Evolutionary conservation across 2,113 vertebrate genomes (phyloP).

Genomic region (Ploceus nigricollis): DNA sequence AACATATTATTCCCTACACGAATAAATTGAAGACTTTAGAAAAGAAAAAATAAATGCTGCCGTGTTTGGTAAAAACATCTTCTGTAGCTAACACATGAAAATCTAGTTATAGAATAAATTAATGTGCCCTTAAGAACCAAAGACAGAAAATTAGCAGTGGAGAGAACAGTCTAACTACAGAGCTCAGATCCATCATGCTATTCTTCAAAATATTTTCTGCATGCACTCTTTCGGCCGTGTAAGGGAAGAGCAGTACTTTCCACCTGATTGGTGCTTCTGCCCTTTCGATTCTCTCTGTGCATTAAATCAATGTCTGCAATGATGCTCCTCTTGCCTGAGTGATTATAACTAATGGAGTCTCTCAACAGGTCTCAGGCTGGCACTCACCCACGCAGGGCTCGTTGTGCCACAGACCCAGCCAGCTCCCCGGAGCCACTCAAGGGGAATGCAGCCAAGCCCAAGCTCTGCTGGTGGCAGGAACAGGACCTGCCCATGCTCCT

Average conservation of each 20-base stretch:
- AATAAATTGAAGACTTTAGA: not conserved
- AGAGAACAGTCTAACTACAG: not conserved
- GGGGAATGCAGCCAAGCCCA: not conserved
- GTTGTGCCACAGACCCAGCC: fast-evolving
- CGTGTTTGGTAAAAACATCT: not conserved
- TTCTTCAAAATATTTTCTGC: not conserved
- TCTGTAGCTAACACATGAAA: not conserved
- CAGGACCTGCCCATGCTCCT: not conserved
- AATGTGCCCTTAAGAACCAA: not conserved
- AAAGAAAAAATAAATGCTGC: not conserved
- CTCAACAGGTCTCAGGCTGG: not conserved
- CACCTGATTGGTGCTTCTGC: not conserved
- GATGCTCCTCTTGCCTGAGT: not conserved
- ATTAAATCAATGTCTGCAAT: not conserved
- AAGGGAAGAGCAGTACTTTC: not conserved
- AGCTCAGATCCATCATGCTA: not conserved
- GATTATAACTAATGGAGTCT: not conserved
- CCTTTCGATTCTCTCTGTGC: not conserved
- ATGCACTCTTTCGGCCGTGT: fast-evolving
- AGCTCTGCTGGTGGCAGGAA: not conserved
- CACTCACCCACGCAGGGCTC: not conserved
- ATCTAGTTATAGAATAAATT: not conserved
- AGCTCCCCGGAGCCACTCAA: not conserved
- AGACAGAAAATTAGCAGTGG: not conserved
- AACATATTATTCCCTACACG: not conserved